Conservation (phyloP, 1,140 invertebrate species). For the Chlorops oryzae region DNA sequence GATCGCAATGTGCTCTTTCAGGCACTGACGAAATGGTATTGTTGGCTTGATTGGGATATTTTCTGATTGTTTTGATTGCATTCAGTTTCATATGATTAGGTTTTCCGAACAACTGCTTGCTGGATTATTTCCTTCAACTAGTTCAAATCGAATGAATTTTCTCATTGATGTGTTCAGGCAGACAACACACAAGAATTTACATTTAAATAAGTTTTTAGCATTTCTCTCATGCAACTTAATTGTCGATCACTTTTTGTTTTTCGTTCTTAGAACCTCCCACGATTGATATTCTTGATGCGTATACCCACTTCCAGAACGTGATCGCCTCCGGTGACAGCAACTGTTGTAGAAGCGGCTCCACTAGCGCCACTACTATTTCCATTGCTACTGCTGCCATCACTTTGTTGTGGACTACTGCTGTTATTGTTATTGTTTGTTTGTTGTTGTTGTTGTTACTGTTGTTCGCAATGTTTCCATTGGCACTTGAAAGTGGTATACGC, state of each 20-base stretch:
- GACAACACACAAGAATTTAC: no score
- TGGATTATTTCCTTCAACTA: no score
- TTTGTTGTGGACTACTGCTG: constrained; percentile 12
- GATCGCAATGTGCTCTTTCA: no score
- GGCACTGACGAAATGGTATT: no score
- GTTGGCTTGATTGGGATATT: no score
- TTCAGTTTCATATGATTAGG: no score
- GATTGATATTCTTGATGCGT: constrained; percentile 42
- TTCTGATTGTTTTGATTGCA: no score
- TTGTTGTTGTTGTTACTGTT: constrained; percentile 36
- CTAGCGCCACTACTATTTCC: constrained; percentile 5
- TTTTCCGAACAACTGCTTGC: no score
- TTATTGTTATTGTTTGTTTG: constrained; percentile 34
- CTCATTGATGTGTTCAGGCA: no score
- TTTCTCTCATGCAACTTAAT: no score
- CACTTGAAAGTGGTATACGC: constrained; percentile 15
- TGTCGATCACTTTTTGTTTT: background rate
- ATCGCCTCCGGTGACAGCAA: constrained; percentile 18
- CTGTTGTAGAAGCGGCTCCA: constrained; percentile 8
- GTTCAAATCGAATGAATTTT: no score
- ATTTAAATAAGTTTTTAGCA: no score
- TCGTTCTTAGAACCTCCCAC: constrained; percentile 29
- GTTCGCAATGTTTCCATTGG: constrained; percentile 18
- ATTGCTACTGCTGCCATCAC: constrained; percentile 11
- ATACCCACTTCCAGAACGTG: constrained; percentile 44